Evolutionary conservation across 1,140 invertebrate genomes (phyloP).

Genomic region (Thrips palmi): DNA sequence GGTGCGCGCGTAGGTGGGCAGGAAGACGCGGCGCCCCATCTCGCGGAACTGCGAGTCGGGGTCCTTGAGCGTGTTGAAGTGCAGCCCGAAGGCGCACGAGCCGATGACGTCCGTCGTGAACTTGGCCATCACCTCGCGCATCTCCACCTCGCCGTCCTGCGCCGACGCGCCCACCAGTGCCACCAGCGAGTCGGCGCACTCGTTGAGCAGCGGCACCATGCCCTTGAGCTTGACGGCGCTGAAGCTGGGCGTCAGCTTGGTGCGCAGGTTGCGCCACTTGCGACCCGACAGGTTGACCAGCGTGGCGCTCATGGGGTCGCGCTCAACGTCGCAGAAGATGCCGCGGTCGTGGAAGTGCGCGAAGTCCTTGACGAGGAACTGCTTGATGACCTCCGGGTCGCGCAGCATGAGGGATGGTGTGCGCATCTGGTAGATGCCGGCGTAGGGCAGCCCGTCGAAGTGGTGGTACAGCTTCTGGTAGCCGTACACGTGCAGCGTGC

Average conservation of each 20-base stretch:
- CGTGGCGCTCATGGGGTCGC: too few species aligned
- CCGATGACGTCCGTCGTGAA: slow-evolving; percentile 44
- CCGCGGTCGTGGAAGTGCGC: slow-evolving; percentile 24
- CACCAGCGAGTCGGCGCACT: slow-evolving; percentile 14
- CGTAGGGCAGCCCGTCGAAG: neutral
- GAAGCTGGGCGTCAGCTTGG: slow-evolving; percentile 18
- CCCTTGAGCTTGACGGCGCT: slow-evolving; percentile 19
- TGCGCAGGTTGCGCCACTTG: too few species aligned
- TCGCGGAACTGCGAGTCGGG: slow-evolving; percentile 29
- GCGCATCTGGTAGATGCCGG: slow-evolving; percentile 12
- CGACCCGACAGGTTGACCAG: too few species aligned
- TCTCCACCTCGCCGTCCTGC: slow-evolving; percentile 22
- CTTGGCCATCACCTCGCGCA: slow-evolving; percentile 33
- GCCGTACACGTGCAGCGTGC: too few species aligned
- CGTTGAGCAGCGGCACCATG: slow-evolving; percentile 15
- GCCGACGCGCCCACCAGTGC: slow-evolving; percentile 22
- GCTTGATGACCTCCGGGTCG: slow-evolving; percentile 27
- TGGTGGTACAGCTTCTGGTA: too few species aligned
- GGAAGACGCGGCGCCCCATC: slow-evolving; percentile 17
- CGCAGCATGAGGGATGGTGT: slow-evolving; percentile 22
- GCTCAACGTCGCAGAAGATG: slow-evolving; percentile 17
- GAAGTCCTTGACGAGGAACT: slow-evolving; percentile 30
- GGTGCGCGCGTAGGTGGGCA: too few species aligned
- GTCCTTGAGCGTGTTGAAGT: slow-evolving; percentile 33
- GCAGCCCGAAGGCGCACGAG: slow-evolving; percentile 38